phyloP scores from a whole-genome alignment of 1,140 invertebrate species.

The Nebria ingens region DNA sequence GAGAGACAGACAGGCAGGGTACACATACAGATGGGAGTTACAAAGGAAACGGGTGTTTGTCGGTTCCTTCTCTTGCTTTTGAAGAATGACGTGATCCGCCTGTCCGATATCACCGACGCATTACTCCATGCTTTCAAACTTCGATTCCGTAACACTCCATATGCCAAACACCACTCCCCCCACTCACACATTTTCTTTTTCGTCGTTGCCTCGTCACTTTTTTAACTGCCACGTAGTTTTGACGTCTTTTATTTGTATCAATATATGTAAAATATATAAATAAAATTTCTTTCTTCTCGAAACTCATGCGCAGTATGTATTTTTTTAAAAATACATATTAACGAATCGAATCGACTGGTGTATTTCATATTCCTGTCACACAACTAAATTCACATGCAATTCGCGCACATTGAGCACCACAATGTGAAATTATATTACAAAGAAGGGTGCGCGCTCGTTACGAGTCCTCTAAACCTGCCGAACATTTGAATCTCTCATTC shows the following conservation, averaged over 20 bases:
- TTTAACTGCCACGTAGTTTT: too few relatives aligned
- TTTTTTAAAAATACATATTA: too few relatives aligned
- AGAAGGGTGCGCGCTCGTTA: not conserved
- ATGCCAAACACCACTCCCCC: not conserved
- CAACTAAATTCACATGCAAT: too few relatives aligned
- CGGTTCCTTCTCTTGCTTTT: not conserved
- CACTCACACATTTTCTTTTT: not conserved
- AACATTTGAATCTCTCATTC: too few relatives aligned
- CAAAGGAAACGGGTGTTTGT: not conserved
- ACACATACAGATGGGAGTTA: not conserved
- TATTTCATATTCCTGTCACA: too few relatives aligned
- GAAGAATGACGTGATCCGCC: slow-evolving; percentile 7
- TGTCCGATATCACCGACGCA: not conserved
- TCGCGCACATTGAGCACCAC: not conserved
- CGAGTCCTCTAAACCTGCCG: too few relatives aligned
- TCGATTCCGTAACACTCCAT: not conserved
- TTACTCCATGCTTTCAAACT: not conserved
- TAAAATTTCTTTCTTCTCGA: too few relatives aligned
- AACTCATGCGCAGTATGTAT: too few relatives aligned
- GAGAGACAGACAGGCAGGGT: too few relatives aligned
- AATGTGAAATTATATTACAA: not conserved
- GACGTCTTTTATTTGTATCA: too few relatives aligned
- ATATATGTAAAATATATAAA: too few relatives aligned
- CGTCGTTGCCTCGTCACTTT: not conserved
- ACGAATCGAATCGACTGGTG: too few relatives aligned